Evolutionary conservation across 2,888 invertebrate species (phyloP).

Genomic region (Lasioglossum malachurum): DNA sequence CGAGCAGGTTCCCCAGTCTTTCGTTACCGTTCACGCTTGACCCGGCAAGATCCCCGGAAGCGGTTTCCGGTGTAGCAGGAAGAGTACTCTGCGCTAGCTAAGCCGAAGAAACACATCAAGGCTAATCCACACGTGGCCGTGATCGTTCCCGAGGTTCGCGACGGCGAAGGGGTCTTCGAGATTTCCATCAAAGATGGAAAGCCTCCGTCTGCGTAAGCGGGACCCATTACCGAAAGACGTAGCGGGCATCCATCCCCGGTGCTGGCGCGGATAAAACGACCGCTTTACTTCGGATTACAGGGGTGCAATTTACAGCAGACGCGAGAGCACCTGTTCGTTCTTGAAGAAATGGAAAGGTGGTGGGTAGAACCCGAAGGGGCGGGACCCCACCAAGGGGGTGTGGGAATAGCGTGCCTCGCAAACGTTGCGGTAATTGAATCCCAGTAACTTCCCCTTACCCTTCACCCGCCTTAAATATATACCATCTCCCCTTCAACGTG

Average conservation of each 20-base stretch:
- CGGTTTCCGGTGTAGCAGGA: background rate
- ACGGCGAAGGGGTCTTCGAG: conserved; percentile 31
- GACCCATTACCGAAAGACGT: conserved; percentile 82
- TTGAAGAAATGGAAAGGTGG: conserved; percentile 80
- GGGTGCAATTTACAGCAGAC: conserved; percentile 84
- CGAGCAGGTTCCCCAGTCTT: background rate
- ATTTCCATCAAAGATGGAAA: conserved; percentile 71
- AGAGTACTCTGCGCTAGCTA: background rate
- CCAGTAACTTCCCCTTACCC: conserved; percentile 77
- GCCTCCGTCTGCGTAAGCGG: conserved; percentile 69
- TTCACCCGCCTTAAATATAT: conserved; percentile 74
- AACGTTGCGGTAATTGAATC: conserved; percentile 85
- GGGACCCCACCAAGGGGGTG: conserved; percentile 68
- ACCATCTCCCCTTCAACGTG: conserved; percentile 68
- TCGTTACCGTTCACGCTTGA: background rate
- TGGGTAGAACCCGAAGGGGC: conserved; percentile 52
- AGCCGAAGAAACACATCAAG: conserved; percentile 10
- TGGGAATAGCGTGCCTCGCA: conserved; percentile 83
- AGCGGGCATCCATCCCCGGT: conserved; percentile 82
- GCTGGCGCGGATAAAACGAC: conserved; percentile 83
- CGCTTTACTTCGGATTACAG: conserved; percentile 85
- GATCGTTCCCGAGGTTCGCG: background rate
- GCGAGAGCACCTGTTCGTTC: conserved; percentile 83
- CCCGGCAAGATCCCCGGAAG: background rate
- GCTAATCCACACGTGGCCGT: conserved; percentile 18